Evolutionary conservation across 2,888 invertebrate species (phyloP).

Genomic region (Liodrosophila aerea): DNA sequence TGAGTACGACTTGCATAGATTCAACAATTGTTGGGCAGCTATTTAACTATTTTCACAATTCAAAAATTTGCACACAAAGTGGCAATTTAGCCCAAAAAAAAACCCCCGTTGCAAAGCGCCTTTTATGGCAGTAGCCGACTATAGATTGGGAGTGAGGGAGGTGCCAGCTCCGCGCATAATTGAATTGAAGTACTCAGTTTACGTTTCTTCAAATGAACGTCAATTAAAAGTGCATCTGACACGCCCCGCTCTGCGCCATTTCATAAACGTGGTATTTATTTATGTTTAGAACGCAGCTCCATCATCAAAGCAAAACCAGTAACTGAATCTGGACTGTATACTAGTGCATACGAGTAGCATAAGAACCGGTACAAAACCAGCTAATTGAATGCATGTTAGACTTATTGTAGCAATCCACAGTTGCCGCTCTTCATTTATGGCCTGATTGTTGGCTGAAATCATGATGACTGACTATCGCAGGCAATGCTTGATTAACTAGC

Average conservation of each 20-base stretch:
- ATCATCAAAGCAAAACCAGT: constrained; percentile 9
- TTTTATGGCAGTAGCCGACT: constrained; percentile 59
- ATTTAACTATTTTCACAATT: constrained; percentile 69
- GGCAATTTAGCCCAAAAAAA: constrained; percentile 74
- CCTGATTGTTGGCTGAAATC: too few relatives aligned
- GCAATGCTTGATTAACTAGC: too few relatives aligned
- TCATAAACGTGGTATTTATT: constrained; percentile 71
- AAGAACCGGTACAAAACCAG: too few relatives aligned
- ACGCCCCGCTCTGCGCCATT: constrained; percentile 72
- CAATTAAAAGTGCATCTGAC: constrained; percentile 77
- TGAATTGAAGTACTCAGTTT: constrained; percentile 72
- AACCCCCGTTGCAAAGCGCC: constrained; percentile 66
- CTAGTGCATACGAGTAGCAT: too few relatives aligned
- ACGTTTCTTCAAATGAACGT: constrained; percentile 75
- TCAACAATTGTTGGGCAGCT: constrained; percentile 59
- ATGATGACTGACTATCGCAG: too few relatives aligned
- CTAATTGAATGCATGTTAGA: not conserved
- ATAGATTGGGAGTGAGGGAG: not conserved
- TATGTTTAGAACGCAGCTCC: constrained; percentile 51
- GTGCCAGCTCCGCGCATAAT: constrained; percentile 51
- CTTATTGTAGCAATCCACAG: too few relatives aligned
- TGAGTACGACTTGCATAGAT: constrained; percentile 18
- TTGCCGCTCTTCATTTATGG: too few relatives aligned
- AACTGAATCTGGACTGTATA: too few relatives aligned
- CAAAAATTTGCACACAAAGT: constrained; percentile 80